Evolutionary conservation across 2,797 vertebrate species (phyloP), one percentile per base, ranked within the genome.

Genomic region (Coluber constrictor): DNA sequence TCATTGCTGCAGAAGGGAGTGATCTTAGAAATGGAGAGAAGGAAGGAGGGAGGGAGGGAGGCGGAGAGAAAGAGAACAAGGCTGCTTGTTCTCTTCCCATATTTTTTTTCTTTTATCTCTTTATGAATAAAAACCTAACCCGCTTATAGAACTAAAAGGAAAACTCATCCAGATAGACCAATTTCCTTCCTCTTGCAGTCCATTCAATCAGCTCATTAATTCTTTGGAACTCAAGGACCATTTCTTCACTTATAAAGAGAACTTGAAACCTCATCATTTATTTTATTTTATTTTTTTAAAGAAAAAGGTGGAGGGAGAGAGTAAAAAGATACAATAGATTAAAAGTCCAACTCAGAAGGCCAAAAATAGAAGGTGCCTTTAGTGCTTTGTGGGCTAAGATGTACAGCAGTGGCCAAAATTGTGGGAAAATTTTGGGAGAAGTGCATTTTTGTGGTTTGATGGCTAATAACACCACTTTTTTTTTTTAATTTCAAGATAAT

Each of bases 311-410:
- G 37, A 16, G n/a, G 25, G n/a, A 59, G 15, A 89, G 89, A 63
- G 20, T 90, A 23, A 55, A 70, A 96, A 89, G 96, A 94, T 0
- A 92, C 95, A 96, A 66, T 90, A 88, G 96, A 97, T 96, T 95
- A 97, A 97, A 88, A 95, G 94, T 95, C 96, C 95, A 96, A 94
- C 93, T 37, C 0, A 2, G 88, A 90, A 94, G 89, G 55, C 89
- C 95, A 88, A 87, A 86, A 95, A 93, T 63, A 63, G 74, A 94
- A 93, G 91, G 63, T 92, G 0, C 0, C 59, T 47, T 94, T 56
- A 95, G 92, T 97, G 95, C 97, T 97, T 97, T 96, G 96, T 94
- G 94, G 90, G 86, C 61, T 91, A 79, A 90, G 96, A 96, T 95
- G 88, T 54, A 54, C 51, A 54, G 51, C 9, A 54, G 51, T 54